Base-by-base conservation (phyloP, 2,888 invertebrate genomes). In the Morpho achilles region DNA sequence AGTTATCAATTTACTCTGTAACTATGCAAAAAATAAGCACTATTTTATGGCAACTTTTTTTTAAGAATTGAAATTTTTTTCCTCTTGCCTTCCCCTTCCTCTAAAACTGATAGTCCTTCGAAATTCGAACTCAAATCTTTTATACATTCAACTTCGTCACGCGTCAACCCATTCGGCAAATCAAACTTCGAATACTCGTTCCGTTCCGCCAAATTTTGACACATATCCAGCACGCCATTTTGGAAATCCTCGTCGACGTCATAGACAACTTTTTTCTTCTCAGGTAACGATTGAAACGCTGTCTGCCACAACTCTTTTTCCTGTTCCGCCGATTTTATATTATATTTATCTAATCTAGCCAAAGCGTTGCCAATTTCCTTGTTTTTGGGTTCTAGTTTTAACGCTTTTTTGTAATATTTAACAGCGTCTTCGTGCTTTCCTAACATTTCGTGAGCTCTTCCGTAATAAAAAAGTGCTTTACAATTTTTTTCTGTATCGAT, bases 341-440 rank as follows among this genome's bases (percentile, higher is more conserved):
- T 62, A 53, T 74, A 75, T 0, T 56, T 64, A 45, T 90, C 86
- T 32, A 88, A 63, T 7, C 76, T 69, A 0, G 80, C 71, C 8
- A 90, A 55, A 0, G 80, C 71, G 52, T 69, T 67, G 0, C 87
- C 89, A 0, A 90, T 87, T 55, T 89, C 90, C 59, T 74, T 77
- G 53, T 90, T 90, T 54, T 77, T 85, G 0, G 89, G 90, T 53
- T 90, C 88, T 0, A 90, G 58, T 71, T 83, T 85, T 3, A 87
- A 61, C 0, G 90, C 87, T 69, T 80, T 87, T 59, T 80, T 85
- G 43, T 82, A 89, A 45, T 79, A 86, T 2, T 64, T 64, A 0
- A 83, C 58, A 0, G 90, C 87, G 3, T 77, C 66, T 0, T 87
- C 84, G 0, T 71, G 67, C 42, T 76, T 84, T 0, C 81, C 84